Evolutionary conservation across 2,113 vertebrate species (phyloP), one percentile per base, ranked within the genome.

Genomic region (Columbina picui): DNA sequence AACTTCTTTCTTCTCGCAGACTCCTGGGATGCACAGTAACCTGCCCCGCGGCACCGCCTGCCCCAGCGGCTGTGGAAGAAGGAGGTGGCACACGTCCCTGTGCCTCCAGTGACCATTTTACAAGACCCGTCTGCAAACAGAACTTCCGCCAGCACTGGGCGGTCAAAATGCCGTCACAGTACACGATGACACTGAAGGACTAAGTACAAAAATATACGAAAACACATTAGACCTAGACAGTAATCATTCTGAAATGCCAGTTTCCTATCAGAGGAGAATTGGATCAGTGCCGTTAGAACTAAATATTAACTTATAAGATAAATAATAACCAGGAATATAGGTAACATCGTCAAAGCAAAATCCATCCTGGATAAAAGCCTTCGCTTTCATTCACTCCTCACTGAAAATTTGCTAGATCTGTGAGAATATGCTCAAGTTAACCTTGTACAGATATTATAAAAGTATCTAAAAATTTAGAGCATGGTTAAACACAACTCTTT

Each of bases 301-400:
- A 96, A 97, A 94, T 70, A 96, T 94, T 96, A 97, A 96, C 97
- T 96, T 97, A 94, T 94, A 94, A 93, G 94, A 95, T 85, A 97
- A 98, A 96, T 96, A 96, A 93, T 84, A 95, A 97, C 84, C 64
- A 96, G 90, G 84, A 96, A 91, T 97, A 92, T 26, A 68, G 64
- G 68, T 21, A 68, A 82, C 49, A 20, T 4, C 2, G 8, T 87
- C 39, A 82, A 78, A 81, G 49, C 14, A 55, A 93, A 95, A 95
- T 56, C 7, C 34, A 53, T 77, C 84, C 67, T 21, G 55, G 65
- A 88, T 26, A 69, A 94, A 95, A 91, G 39, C 45, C 50, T 77
- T 59, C 81, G 67, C 47, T 22, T 89, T 81, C 89, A 78, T 36
- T 87, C 36, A 30, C 39, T 80, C 52, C 69, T 93, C 25, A n/a